phyloP scores from a whole-genome alignment of 2,797 vertebrate species.

The Allobates femoralis region DNA sequence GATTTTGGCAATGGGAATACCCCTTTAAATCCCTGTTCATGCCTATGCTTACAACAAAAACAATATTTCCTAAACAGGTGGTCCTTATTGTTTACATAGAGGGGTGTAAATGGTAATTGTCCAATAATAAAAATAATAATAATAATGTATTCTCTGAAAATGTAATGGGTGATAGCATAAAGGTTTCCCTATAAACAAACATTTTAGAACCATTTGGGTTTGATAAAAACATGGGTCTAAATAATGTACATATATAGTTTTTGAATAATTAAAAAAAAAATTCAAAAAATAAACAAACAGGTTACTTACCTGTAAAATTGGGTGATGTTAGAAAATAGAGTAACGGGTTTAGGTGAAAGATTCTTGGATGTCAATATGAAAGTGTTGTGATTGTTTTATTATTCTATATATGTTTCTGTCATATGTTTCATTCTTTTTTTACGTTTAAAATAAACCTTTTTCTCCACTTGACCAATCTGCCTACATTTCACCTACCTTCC shows the following conservation, averaged over 20 bases:
- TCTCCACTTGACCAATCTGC: not conserved
- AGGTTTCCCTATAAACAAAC: not conserved
- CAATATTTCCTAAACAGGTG: not conserved
- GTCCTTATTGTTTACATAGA: not conserved
- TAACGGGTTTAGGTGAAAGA: not conserved
- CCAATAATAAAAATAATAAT: not conserved
- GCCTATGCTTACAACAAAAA: not conserved
- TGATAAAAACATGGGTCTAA: not conserved
- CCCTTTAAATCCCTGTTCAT: too few species aligned
- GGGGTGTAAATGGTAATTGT: not conserved
- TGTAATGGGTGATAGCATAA: not conserved
- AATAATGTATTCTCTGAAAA: not conserved
- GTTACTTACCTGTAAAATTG: not conserved
- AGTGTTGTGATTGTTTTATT: not conserved
- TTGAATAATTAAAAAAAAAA: not conserved
- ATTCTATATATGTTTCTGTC: not conserved
- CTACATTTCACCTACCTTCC: constrained; percentile 70
- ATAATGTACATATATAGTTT: not conserved
- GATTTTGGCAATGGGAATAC: too few species aligned
- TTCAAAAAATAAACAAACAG: not conserved
- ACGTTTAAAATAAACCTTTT: not conserved
- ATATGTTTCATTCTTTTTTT: not conserved
- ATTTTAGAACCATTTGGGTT: not conserved
- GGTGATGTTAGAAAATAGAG: not conserved
- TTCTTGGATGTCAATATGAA: not conserved